phyloP scores from a whole-genome alignment of 2,113 vertebrate species.

The Pionites leucogaster region DNA sequence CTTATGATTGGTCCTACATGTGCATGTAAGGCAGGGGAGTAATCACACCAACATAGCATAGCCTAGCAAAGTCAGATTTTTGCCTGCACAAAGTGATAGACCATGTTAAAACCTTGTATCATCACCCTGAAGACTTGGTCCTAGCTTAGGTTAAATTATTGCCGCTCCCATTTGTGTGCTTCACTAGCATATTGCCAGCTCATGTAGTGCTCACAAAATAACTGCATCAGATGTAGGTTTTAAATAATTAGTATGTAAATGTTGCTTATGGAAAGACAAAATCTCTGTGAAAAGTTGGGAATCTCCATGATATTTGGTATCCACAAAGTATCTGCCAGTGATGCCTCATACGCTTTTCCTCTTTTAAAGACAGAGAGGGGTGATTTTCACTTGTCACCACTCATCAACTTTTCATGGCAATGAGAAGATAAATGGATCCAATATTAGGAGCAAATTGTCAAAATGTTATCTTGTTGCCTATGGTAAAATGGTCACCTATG shows the following conservation, averaged over 20 bases:
- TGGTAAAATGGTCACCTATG: not conserved
- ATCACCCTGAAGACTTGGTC: not conserved
- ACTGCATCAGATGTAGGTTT: not conserved
- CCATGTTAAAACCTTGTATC: not conserved
- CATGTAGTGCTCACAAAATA: not conserved
- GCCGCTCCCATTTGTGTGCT: not conserved
- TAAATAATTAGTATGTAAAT: not conserved
- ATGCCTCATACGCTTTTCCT: not conserved
- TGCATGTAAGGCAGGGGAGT: rapidly evolving
- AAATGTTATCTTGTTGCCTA: not conserved
- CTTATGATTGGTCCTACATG: not conserved
- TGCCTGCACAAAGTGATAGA: not conserved
- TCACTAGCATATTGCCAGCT: not conserved
- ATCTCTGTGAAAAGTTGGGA: not conserved
- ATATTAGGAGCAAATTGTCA: not conserved
- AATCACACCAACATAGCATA: not conserved
- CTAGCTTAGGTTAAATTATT: not conserved
- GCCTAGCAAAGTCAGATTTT: not conserved
- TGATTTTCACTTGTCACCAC: not conserved
- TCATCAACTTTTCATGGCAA: not conserved
- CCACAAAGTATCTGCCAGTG: not conserved
- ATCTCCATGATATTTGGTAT: not conserved
- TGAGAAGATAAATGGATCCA: not conserved
- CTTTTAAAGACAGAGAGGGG: not conserved
- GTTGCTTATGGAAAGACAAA: not conserved